Evolutionary conservation across 2,888 invertebrate species (phyloP).

Genomic region (Caenorhabditis sp.): DNA sequence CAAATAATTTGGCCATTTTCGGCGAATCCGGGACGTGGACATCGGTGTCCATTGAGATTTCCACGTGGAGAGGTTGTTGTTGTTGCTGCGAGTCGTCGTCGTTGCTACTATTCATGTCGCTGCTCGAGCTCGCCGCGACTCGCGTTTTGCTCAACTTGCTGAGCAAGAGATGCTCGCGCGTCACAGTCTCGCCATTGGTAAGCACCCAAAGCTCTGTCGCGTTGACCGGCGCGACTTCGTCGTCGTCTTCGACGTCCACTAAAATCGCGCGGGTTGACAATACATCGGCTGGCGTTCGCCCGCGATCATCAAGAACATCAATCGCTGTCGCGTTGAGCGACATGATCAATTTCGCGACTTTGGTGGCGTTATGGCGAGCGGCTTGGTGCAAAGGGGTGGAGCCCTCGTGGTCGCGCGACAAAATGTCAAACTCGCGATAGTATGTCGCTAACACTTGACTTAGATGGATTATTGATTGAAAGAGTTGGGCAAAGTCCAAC

Average conservation of each 20-base stretch:
- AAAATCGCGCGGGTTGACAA: slow-evolving; percentile 10
- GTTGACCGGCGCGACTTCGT: slow-evolving; percentile 15
- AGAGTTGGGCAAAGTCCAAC: slow-evolving; percentile 83
- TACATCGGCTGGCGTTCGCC: slow-evolving; percentile 44
- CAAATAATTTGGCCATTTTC: slow-evolving; percentile 56
- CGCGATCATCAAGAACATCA: slow-evolving; percentile 49
- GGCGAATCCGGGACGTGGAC: slow-evolving; percentile 63
- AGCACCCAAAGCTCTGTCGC: slow-evolving; percentile 61
- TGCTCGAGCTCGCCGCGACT: slow-evolving; percentile 8
- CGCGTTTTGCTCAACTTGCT: slow-evolving; percentile 14
- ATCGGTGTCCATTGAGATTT: slow-evolving; percentile 62
- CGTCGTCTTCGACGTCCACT: not conserved
- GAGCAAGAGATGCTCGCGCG: slow-evolving; percentile 36
- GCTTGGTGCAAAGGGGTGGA: slow-evolving; percentile 81
- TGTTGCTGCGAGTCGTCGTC: slow-evolving; percentile 2
- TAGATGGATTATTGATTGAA: slow-evolving; percentile 68
- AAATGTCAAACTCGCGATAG: slow-evolving; percentile 89
- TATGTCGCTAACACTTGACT: slow-evolving; percentile 76
- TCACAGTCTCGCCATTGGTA: slow-evolving; percentile 56
- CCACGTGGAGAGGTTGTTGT: slow-evolving; percentile 40
- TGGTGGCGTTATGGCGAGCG: slow-evolving; percentile 3
- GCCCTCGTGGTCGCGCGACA: slow-evolving; percentile 87
- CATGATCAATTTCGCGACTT: slow-evolving; percentile 17
- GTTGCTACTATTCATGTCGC: not conserved
- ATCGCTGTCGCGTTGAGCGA: slow-evolving; percentile 11